Evolutionary conservation across 2,888 invertebrate genomes (phyloP).

Genomic region (Oscheius sp.): DNA sequence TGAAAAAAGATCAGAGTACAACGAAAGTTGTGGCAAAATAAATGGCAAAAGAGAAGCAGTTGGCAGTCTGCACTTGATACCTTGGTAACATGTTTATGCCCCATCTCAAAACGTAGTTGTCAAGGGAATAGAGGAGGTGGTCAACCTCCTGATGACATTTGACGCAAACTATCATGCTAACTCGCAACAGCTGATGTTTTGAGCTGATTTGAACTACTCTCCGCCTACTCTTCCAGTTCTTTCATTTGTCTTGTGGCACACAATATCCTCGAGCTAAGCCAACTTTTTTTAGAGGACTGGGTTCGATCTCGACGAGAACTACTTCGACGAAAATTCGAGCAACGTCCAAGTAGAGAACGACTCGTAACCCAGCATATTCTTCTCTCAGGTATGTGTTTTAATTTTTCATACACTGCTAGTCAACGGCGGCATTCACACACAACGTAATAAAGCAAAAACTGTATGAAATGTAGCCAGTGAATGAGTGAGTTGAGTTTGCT

Average conservation of each 20-base stretch:
- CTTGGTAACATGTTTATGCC: not conserved
- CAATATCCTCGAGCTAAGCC: no score
- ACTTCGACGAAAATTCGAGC: conserved; percentile 35
- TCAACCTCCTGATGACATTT: no score
- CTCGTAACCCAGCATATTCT: conserved; percentile 40
- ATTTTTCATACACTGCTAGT: no score
- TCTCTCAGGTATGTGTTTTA: conserved; percentile 27
- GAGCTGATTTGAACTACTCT: conserved; percentile 6
- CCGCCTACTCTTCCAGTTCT: conserved; percentile 6
- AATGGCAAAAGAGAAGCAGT: not conserved
- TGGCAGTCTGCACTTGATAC: not conserved
- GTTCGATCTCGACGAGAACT: conserved; percentile 24
- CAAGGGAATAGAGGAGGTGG: no score
- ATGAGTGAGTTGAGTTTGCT: not conserved
- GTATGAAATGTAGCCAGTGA: not conserved
- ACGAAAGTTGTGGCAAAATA: conserved; percentile 4
- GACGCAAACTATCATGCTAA: conserved; percentile 22
- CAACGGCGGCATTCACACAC: conserved; percentile 1
- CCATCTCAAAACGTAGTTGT: no score
- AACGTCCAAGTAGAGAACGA: conserved; percentile 34
- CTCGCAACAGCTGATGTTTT: conserved; percentile 29
- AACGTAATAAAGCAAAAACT: conserved; percentile 23
- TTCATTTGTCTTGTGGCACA: not conserved
- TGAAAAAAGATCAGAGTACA: not conserved
- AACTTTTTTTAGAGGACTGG: conserved; percentile 24